Conservation (phyloP, 2,797 vertebrate species). For the Serranus cabrilla region DNA sequence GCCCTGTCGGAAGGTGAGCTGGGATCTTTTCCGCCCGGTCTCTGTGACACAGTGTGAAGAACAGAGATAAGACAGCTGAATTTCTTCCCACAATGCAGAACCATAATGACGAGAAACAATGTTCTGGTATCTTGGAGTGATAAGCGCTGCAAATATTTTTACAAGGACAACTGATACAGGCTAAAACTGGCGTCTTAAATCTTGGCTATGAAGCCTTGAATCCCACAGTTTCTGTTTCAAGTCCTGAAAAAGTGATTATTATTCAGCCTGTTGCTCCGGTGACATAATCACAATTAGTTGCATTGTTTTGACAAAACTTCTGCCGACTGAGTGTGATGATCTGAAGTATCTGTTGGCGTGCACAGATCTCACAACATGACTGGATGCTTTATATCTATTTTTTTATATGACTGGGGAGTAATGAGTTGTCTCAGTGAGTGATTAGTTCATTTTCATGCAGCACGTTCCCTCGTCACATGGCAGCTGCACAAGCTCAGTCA, state of each 20-base stretch:
- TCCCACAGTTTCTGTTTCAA: not conserved
- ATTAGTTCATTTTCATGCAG: too few relatives aligned
- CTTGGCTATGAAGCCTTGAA: not conserved
- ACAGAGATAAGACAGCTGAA: slow-evolving; percentile 4
- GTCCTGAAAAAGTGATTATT: not conserved
- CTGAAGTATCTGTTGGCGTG: not conserved
- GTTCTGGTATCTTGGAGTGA: not conserved
- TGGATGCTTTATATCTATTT: too few relatives aligned
- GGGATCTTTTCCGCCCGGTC: slow-evolving; percentile 67
- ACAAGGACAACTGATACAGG: not conserved
- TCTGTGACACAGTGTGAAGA: slow-evolving; percentile 75
- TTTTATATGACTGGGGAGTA: too few relatives aligned
- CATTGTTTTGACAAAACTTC: not conserved
- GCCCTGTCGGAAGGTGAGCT: slow-evolving; percentile 89
- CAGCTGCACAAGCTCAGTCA: too few relatives aligned
- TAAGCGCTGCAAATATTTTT: slow-evolving; percentile 6
- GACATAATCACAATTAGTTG: not conserved
- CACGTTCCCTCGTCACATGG: too few relatives aligned
- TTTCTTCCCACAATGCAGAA: not conserved
- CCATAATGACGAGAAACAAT: not conserved
- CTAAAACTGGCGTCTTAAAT: not conserved
- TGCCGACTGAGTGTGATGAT: not conserved
- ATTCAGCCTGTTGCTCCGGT: not conserved
- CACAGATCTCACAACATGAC: not conserved
- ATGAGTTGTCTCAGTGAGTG: too few relatives aligned